phyloP scores from a whole-genome alignment of 2,888 invertebrate species.

The Aquatica leii region DNA sequence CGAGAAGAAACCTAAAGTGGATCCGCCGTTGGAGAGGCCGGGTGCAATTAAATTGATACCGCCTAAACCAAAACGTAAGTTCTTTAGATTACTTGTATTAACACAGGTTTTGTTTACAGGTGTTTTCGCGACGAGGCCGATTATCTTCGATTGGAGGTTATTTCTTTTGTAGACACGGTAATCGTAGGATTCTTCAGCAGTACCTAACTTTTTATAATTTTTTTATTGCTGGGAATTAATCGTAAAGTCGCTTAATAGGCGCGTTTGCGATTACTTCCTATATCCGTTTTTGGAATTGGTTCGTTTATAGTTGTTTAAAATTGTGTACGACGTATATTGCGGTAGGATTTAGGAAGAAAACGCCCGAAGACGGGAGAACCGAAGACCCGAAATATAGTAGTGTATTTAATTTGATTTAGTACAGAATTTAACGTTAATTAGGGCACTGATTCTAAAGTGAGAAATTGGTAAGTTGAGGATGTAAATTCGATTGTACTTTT shows the following conservation, averaged over 20 bases:
- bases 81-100: slow-evolving; percentile 41
- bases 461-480: slow-evolving; percentile 39
- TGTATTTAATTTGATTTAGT: slow-evolving; percentile 13
- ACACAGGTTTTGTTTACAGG: slow-evolving; percentile 29
- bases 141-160: not conserved
- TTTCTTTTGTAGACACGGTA: slow-evolving; percentile 3
- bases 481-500: slow-evolving; percentile 37
- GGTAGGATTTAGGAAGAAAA: slow-evolving; percentile 11
- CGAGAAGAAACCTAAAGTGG: slow-evolving; percentile 81
- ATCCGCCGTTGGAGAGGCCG: slow-evolving; percentile 70
- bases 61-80: slow-evolving; percentile 92
- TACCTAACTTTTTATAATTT: not conserved
- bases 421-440: slow-evolving; percentile 21
- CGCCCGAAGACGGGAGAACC: slow-evolving; percentile 7
- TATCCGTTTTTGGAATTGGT: slow-evolving; percentile 5
- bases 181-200: not conserved
- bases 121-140: not conserved
- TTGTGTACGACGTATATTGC: no score
- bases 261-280: no score
- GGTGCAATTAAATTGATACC: slow-evolving; percentile 88
- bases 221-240: no score
- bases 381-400: slow-evolving; percentile 19
- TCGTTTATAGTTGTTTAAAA: no score
- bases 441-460: slow-evolving; percentile 27
- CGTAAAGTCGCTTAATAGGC: no score